Base-by-base conservation (phyloP, 2,888 invertebrate genomes). In the Brenthis daphne region DNA sequence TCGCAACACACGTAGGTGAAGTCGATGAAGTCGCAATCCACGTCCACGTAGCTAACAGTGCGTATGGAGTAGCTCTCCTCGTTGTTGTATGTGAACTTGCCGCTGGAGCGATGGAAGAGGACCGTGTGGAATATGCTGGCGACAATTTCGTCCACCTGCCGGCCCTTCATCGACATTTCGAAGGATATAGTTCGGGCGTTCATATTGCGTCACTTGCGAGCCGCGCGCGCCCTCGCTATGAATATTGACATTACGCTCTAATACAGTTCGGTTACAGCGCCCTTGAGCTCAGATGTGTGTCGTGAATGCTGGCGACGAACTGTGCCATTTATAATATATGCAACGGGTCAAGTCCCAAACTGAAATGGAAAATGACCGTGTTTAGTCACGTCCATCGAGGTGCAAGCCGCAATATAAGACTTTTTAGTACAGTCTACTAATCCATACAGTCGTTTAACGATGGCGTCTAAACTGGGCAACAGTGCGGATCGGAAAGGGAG, bases 11-110 rank as follows among this genome's bases (percentile, higher is more conserved):
- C 99, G 90, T 99, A 99, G 8, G 99, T 99, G 85, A 99, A 96
- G 90, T 99, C 99, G 80, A 99, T 97, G 85, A 98, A 98, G 89
- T 99, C 98, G 93, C 99, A 99, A 89, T 99, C 98, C 51, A 99
- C 97, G 89, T 99, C 99, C 77, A 97, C 96, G 83, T 98, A 97
- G 75, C 99, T 99, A 66, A 99, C 95, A 1, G 98, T 98, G 64
- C 99, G 99, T 77, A 99, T 97, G 29, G 98, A 97, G 89, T 99
- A 99, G 88, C 96, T 97, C 80, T 97, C 97, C 89, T 99, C 98
- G 84, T 96, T 96, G 87, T 96, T 97, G 92, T 98, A 99, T 69
- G 96, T 95, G 92, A 99, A 99, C 94, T 98, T 98, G 72, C 98
- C 98, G 78, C 97, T 94, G 71, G 97, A 96, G 73, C 98, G 95